Conservation (phyloP, 2,113 vertebrate species). For the Arothron firmamentum region DNA sequence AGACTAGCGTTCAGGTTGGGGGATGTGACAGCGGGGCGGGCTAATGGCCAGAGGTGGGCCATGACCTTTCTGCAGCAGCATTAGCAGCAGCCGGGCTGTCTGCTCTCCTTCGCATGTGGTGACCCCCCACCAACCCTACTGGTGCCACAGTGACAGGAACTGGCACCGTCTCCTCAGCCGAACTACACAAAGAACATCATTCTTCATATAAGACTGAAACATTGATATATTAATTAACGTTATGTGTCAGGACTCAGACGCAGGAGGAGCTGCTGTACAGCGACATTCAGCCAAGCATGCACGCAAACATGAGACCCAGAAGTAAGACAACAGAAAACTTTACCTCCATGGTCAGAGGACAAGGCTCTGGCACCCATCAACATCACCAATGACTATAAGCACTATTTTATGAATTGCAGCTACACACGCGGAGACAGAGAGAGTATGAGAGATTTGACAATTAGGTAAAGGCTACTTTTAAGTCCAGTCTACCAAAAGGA, state of each 20-base stretch:
- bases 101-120: constrained; percentile 47
- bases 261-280: constrained; percentile 2
- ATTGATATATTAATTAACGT: constrained; percentile 68
- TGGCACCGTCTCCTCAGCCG: constrained; percentile 57
- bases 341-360: no score
- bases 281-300: constrained; percentile 12
- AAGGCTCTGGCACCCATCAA: no score
- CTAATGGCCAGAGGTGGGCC: constrained; percentile 46
- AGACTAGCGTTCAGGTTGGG: constrained; percentile 48
- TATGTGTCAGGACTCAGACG: constrained; percentile 17
- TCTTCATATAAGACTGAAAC: constrained; percentile 59
- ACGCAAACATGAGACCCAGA: not conserved
- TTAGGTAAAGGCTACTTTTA: no score
- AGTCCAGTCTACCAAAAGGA: no score
- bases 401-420: not conserved
- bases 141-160: constrained; percentile 60
- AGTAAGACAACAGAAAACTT: not conserved
- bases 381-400: no score
- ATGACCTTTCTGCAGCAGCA: constrained; percentile 61
- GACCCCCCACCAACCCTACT: constrained; percentile 62
- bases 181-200: constrained; percentile 45
- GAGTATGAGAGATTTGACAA: no score
- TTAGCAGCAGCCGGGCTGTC: constrained; percentile 44
- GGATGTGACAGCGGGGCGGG: constrained; percentile 44
- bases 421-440: not conserved